phyloP scores from a whole-genome alignment of 2,797 vertebrate species.

The Pelodytes ibericus region DNA sequence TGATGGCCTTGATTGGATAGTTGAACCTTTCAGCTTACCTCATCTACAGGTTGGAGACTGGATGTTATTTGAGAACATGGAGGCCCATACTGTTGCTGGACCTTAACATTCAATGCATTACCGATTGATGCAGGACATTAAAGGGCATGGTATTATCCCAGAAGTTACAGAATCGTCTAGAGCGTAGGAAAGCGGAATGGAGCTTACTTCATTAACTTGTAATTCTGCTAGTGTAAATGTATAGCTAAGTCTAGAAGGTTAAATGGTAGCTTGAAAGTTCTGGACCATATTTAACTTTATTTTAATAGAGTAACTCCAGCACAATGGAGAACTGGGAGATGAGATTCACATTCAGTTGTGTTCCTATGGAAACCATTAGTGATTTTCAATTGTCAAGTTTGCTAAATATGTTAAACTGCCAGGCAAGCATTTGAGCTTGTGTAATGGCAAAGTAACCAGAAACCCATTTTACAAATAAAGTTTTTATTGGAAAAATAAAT shows the following conservation, averaged over 20 bases:
- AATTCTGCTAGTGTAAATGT: slow-evolving; percentile 80
- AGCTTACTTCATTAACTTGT: slow-evolving; percentile 76
- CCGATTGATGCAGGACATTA: slow-evolving; percentile 87
- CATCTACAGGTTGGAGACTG: slow-evolving; percentile 94
- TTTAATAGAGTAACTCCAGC: slow-evolving; percentile 64
- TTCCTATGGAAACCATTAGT: slow-evolving; percentile 97
- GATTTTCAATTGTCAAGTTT: slow-evolving; percentile 77
- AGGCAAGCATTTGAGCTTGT: slow-evolving; percentile 80
- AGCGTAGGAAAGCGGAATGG: slow-evolving; percentile 84
- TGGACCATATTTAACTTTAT: slow-evolving; percentile 75
- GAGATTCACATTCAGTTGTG: slow-evolving; percentile 88
- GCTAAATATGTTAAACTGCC: slow-evolving; percentile 68
- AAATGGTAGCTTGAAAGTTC: slow-evolving; percentile 64
- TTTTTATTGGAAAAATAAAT: no score
- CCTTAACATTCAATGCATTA: slow-evolving; percentile 95
- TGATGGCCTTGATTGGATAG: slow-evolving; percentile 92
- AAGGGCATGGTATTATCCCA: slow-evolving; percentile 72
- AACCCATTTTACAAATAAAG: slow-evolving; percentile 72
- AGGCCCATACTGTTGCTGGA: slow-evolving; percentile 92
- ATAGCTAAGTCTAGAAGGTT: slow-evolving; percentile 65
- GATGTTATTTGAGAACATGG: slow-evolving; percentile 98
- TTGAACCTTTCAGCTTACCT: slow-evolving; percentile 85
- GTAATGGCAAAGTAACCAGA: slow-evolving; percentile 61
- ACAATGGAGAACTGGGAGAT: slow-evolving; percentile 78
- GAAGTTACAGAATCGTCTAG: slow-evolving; percentile 81